phyloP scores from a whole-genome alignment of 2,888 invertebrate species.

The Eurytoma adleriae region DNA sequence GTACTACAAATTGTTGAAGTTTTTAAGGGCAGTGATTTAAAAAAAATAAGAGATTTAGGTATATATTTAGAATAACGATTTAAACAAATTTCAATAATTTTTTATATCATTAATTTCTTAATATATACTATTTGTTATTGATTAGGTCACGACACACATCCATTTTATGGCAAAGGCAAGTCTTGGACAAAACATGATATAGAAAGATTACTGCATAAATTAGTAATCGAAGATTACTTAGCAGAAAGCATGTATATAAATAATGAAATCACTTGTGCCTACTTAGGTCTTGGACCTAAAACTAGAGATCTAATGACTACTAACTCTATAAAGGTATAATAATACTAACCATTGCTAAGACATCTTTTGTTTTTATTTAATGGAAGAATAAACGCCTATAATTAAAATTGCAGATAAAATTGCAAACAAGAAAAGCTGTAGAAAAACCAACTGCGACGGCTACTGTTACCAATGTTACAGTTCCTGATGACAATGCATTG shows the following conservation, averaged over 20 bases:
- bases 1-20: slow-evolving; percentile 67
- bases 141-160: slow-evolving; percentile 79
- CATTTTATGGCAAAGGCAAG: slow-evolving; percentile 82
- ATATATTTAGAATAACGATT: slow-evolving; percentile 23
- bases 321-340: slow-evolving; percentile 75
- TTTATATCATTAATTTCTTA: not conserved
- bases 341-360: not conserved
- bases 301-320: slow-evolving; percentile 78
- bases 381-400: not conserved
- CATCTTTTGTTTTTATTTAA: not conserved
- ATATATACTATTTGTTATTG: not conserved
- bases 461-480: slow-evolving; percentile 37
- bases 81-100: not conserved
- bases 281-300: slow-evolving; percentile 86
- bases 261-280: slow-evolving; percentile 90
- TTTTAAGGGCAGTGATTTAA: slow-evolving; percentile 69
- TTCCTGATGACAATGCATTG: slow-evolving; percentile 56
- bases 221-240: slow-evolving; percentile 88
- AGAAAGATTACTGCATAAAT: slow-evolving; percentile 87
- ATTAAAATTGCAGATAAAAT: not conserved
- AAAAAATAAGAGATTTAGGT: slow-evolving; percentile 75
- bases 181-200: slow-evolving; percentile 86
- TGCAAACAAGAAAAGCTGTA: slow-evolving; percentile 9
- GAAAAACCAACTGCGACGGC: slow-evolving; percentile 19
- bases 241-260: slow-evolving; percentile 85